Evolutionary conservation across 2,888 invertebrate genomes (phyloP).

Genomic region (Thysanoteuthis rhombus): DNA sequence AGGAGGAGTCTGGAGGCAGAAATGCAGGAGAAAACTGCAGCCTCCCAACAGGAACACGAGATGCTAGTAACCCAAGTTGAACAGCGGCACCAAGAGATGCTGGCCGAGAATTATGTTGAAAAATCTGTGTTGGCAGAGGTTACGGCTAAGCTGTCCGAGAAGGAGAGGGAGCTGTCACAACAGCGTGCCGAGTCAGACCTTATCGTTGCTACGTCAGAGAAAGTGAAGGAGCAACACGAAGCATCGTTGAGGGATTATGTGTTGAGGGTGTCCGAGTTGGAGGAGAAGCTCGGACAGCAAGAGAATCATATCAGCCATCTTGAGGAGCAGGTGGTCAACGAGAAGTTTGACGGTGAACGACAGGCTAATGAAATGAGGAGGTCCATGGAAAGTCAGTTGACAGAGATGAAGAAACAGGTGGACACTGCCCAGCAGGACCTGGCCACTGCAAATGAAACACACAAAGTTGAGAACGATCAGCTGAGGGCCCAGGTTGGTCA

Average conservation of each 20-base stretch:
- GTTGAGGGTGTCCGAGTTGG: not conserved
- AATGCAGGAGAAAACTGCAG: not conserved
- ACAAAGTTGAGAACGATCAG: not conserved
- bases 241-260: not conserved
- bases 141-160: not conserved
- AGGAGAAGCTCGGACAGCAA: not conserved
- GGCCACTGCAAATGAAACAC: not conserved
- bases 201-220: not conserved
- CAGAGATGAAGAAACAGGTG: not conserved
- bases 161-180: not conserved
- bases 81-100: not conserved
- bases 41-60: not conserved
- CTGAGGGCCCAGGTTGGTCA: not conserved
- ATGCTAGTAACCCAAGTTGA: too few relatives aligned
- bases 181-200: constrained; percentile 24
- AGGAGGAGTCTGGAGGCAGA: not conserved
- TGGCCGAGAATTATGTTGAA: not conserved
- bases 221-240: not conserved
- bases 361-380: not conserved
- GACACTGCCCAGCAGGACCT: not conserved
- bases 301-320: not conserved
- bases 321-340: not conserved
- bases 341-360: not conserved
- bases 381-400: not conserved
- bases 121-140: not conserved